Percentiles rank a stretch among this genome's conserved stretches.
Conservation (phyloP, 2,797 vertebrate genomes). For the Lithobates pipiens region DNA sequence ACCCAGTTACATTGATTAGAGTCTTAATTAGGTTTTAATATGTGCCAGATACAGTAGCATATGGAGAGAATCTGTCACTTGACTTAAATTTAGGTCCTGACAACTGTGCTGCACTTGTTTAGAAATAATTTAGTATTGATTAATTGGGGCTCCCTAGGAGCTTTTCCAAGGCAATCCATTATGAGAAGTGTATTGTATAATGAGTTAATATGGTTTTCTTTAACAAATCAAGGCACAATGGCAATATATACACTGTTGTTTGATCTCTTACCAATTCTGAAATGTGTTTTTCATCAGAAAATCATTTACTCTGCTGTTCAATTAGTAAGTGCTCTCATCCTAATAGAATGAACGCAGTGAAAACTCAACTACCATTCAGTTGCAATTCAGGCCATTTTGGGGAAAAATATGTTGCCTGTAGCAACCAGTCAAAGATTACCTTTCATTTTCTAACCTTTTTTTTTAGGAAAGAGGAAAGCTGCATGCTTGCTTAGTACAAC, state of each 20-base stretch:
- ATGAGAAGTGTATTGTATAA: slow-evolving; percentile 51
- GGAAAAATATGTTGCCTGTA: too few species aligned
- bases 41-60: slow-evolving; percentile 61
- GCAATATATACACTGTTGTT: slow-evolving; percentile 38
- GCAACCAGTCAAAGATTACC: too few species aligned
- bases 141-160: slow-evolving; percentile 56
- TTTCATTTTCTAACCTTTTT: too few species aligned
- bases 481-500: too few species aligned
- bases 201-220: slow-evolving; percentile 54
- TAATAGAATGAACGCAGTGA: neutral
- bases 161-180: slow-evolving; percentile 53
- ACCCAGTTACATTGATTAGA: slow-evolving; percentile 57
- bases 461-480: too few species aligned
- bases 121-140: slow-evolving; percentile 62
- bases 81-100: slow-evolving; percentile 56
- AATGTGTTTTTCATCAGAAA: slow-evolving; percentile 31
- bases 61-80: slow-evolving; percentile 61
- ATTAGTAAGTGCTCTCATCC: slow-evolving; percentile 2
- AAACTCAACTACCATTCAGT: too few species aligned
- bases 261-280: slow-evolving; percentile 15
- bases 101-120: slow-evolving; percentile 58
- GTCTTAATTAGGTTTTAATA: slow-evolving; percentile 61
- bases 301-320: slow-evolving; percentile 37
- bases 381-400: too few species aligned
- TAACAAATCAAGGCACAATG: slow-evolving; percentile 44